Base-by-base conservation (phyloP, 2,888 invertebrate genomes). In the Thymelicus sylvestris region DNA sequence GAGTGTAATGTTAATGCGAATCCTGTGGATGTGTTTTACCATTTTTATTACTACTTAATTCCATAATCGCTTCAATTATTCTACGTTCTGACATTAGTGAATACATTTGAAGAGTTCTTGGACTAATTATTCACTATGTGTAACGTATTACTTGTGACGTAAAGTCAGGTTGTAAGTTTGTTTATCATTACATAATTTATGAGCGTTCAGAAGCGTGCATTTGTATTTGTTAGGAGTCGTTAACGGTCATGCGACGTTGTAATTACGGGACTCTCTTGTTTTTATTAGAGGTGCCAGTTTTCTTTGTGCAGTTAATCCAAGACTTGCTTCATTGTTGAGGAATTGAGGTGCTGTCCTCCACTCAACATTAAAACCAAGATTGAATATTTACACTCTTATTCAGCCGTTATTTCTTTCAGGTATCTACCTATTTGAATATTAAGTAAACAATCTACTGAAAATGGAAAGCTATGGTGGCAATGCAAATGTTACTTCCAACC, bases 71-170 rank as follows among this genome's bases (percentile, higher is more conserved):
- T 65, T 59, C 65, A 71, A 65, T 72, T 68, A 72, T 72, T 74
- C 68, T 65, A 65, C 61, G 8, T 52, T 52, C 65, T 61, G 60
- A 70, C 69, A 70, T 70, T 64, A 64, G 64, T 70, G 69, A 70
- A 65, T 71, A 71, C 65, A 71, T 77, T 79, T 76, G 73, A 76
- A 74, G 78, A 78, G 74, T 76, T 76, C 75, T 79, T 78, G 79
- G 77, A 81, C 87, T 85, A 86, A 83, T 86, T 89, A 81, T 72
- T 79, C 83, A 86, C 68, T 70, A 71, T 79, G 79, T 86, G 88
- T 85, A 81, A 87, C 86, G 84, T 66, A 63, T 73, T 66, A 52
- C 77, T 78, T 77, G 77, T 84, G 82, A 85, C 81, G 81, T 81
- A 78, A 78, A 75, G 60, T 66, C 47, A 12, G n/a, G 63, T 55